Base-by-base conservation (phyloP, 1,140 invertebrate species). In the Ganaspis sp. region DNA sequence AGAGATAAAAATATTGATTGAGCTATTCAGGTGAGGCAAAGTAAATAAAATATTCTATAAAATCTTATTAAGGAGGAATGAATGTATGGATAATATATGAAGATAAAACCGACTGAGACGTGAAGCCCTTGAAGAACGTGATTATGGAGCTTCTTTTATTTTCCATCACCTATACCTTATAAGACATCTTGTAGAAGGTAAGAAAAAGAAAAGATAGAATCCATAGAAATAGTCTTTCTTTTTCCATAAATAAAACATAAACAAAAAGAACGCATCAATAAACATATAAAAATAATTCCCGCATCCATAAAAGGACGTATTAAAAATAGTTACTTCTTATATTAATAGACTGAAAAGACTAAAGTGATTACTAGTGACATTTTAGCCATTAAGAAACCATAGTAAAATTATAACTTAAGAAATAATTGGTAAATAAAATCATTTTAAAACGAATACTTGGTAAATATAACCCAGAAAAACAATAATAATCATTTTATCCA, bases 131-230 rank as follows among this genome's bases (percentile, higher is more conserved):
- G 15, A 34, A 64, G 58, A 15, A 64, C 58, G 58, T 64, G 26
- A 64, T 64, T 64, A 64, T 64, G 58, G 58, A 29, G 58, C 58
- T 64, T 64, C 58, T 64, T 64, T 64, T n/a, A n/a, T 64, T 64
- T 64, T 64, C 58, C 58, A 64, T 29, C 26, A 64, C 58, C 26
- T 29, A 3, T 64, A 29, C 26, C 15, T 34, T 29, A 58, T 58
- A 21, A 58, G 21, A 29, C 26, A 34, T 15, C 23, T 64, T 26
- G 54, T 26, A 11, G 9, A 64, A 64, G 26, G 6, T 12, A 64
- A 29, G 23, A 26, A 29, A 64, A 64, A 64, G 58, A 34, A 64
- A 64, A 64, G 26, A 29, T 29, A 64, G 15, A 64, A 64, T 12
- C 58, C 15, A 64, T 26, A n/a, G 21, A 29, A 64, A 29, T 29